A percentile compares a stretch with the other conserved stretches of the same genome.
These are phyloP conservation scores for Dicyema japonicum DNA, from an alignment of 1,140 invertebrate genomes.

Conservation along the genomic window DNA sequence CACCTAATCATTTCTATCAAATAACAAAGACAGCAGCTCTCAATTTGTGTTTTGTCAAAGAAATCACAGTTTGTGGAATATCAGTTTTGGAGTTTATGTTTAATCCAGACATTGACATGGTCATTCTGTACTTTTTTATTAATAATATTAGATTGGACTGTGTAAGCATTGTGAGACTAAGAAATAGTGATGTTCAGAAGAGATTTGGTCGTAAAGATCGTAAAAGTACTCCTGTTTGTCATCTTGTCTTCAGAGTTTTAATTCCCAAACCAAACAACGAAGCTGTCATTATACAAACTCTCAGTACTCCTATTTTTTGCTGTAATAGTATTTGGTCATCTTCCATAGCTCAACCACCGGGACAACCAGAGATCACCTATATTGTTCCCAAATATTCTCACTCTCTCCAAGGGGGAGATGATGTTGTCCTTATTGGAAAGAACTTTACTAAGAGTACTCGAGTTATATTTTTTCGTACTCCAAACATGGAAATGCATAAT, in stretches of 20 bases:
- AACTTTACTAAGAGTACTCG: slow-evolving; percentile 74
- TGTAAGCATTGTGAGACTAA: slow-evolving; percentile 41
- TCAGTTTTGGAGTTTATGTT: no score
- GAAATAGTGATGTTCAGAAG: slow-evolving; percentile 71
- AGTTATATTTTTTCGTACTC: slow-evolving; percentile 45
- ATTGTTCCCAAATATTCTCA: no score
- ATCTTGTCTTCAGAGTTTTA: slow-evolving; percentile 61
- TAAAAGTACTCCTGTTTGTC: slow-evolving; percentile 63
- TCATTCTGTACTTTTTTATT: slow-evolving; percentile 4
- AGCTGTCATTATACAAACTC: slow-evolving; percentile 49
- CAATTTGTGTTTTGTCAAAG: no score
- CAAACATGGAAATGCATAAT: slow-evolving; percentile 7
- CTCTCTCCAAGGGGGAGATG: slow-evolving; percentile 43
- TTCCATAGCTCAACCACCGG: slow-evolving; percentile 51
- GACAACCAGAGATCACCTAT: slow-evolving; percentile 67
- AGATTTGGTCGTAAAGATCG: slow-evolving; percentile 32
- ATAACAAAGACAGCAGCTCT: no score
- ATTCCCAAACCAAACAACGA: slow-evolving; percentile 33
- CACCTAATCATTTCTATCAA: no score
- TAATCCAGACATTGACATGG: no score
- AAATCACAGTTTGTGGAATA: no score
- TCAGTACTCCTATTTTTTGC: slow-evolving; percentile 65
- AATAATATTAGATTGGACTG: slow-evolving; percentile 24
- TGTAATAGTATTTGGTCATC: slow-evolving; percentile 4
- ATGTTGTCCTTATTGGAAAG: slow-evolving; percentile 69